phyloP scores from a whole-genome alignment of 2,888 invertebrate genomes.

The Choristoneura rosaceana region DNA sequence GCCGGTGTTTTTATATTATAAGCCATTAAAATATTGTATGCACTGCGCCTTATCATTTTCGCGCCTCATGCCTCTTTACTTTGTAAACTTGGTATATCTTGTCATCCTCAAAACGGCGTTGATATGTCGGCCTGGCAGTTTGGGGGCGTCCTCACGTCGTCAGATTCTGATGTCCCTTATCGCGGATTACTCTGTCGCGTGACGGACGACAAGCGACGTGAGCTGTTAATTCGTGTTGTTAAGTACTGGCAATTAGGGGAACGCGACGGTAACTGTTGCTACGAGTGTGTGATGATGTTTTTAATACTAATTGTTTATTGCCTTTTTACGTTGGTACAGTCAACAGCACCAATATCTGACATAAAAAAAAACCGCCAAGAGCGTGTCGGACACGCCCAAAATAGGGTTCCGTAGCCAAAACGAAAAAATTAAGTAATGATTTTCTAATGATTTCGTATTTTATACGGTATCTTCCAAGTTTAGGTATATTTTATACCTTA shows the following conservation, averaged over 20 bases:
- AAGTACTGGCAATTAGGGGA: constrained; percentile 12
- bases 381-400: too few relatives aligned
- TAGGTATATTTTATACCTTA: too few relatives aligned
- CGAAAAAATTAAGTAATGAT: too few relatives aligned
- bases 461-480: too few relatives aligned
- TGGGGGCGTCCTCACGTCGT: constrained; percentile 17
- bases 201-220: constrained; percentile 13
- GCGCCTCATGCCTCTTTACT: neutral
- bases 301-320: neutral
- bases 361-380: too few relatives aligned
- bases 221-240: constrained; percentile 8
- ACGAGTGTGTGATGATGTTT: neutral
- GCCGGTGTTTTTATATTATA: too few relatives aligned
- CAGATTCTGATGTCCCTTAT: constrained; percentile 11
- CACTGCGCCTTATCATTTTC: too few relatives aligned
- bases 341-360: too few relatives aligned
- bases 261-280: neutral
- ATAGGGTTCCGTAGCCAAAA: too few relatives aligned
- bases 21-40: too few relatives aligned
- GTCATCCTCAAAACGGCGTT: constrained; percentile 1
- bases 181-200: constrained; percentile 4
- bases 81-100: neutral
- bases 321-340: neutral
- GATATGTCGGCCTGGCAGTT: constrained; percentile 18
- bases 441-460: too few relatives aligned